Percentiles rank a stretch among this genome's conserved stretches.
phyloP scores from a whole-genome alignment of 2,888 invertebrate species.

The Osmoderma eremita region DNA sequence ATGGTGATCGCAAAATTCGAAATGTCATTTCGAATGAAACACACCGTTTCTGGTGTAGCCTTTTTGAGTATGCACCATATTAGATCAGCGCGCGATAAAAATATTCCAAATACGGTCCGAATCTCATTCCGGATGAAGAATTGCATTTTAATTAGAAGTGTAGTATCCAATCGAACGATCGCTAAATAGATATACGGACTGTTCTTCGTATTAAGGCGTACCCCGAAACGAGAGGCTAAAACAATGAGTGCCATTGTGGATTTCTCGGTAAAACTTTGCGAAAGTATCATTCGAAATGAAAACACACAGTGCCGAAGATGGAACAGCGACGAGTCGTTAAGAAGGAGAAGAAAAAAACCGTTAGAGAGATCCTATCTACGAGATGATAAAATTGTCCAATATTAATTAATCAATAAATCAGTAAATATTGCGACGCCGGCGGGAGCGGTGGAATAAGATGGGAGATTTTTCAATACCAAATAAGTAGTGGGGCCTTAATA shows the following conservation, averaged over 20 bases:
- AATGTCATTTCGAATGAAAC: no score
- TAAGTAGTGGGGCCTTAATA: slow-evolving; percentile 30
- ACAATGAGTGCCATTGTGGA: background rate
- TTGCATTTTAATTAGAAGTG: slow-evolving; percentile 22
- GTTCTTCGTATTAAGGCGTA: background rate
- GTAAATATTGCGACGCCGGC: slow-evolving; percentile 19
- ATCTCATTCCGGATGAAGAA: slow-evolving; percentile 16
- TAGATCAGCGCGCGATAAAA: background rate
- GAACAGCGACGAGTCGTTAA: background rate
- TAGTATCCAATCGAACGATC: slow-evolving; percentile 1
- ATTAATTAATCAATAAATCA: slow-evolving; percentile 30
- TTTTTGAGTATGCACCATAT: no score
- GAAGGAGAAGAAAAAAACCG: background rate
- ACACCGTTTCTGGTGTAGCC: no score
- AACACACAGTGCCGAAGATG: background rate
- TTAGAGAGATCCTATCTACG: slow-evolving; percentile 22
- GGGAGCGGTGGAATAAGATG: no score
- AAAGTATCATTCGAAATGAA: slow-evolving; percentile 1
- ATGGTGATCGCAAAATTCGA: no score
- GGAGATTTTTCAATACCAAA: slow-evolving; percentile 32
- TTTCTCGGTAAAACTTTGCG: slow-evolving; percentile 27
- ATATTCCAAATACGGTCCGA: slow-evolving; percentile 12
- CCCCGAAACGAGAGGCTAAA: background rate
- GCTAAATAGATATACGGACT: background rate
- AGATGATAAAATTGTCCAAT: slow-evolving; percentile 23